Base-by-base conservation (phyloP, 2,888 invertebrate genomes). In the Spisula solida region DNA sequence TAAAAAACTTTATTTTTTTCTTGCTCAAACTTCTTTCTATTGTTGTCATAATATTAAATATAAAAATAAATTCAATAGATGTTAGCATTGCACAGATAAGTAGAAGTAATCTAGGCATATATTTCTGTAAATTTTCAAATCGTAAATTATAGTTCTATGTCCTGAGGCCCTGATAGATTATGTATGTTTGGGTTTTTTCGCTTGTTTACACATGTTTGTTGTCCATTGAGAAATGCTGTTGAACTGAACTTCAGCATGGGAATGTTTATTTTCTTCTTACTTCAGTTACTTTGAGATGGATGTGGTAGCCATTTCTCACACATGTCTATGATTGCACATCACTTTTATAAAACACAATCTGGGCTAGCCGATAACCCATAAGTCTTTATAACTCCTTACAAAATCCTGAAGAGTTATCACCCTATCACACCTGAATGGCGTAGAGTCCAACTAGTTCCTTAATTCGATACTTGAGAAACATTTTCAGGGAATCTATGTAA, bases 301-400 rank as follows among this genome's bases (percentile, higher is more conserved):
- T 95, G 95, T 93, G 95, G 95, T 94, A 93, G 95, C 95, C 95
- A 95, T 95, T 95, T 91, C 94, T 92, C 94, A 81, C 82, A 81
- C 88, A 90, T 85, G 82, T 89, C 81, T 88, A 83, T 91, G 84
- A 48, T 51, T 90, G 75, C 88, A 91, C 88, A 84, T 83, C 89
- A 91, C 88, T 55, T 84, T n/a, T 34, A 8, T 29, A 70, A 31
- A 31, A 34, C 34, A 75, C 10, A 75, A 75, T 31, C 18, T 34
- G 18, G 1, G 8, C 34, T 18, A 20, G 41, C 41, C 2, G 75
- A 75, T 75, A 34, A 34, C 18, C 75, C 31, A 10, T 75, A 31
- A 14, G 2, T 31, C 31, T 31, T 75, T 34, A 34, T 18, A 51
- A 51, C 41, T 41, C 41, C 41, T 8, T 51, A 51, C 51, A 51